Base-by-base conservation (phyloP, 2,888 invertebrate species). In the Synergus gifuensis region DNA sequence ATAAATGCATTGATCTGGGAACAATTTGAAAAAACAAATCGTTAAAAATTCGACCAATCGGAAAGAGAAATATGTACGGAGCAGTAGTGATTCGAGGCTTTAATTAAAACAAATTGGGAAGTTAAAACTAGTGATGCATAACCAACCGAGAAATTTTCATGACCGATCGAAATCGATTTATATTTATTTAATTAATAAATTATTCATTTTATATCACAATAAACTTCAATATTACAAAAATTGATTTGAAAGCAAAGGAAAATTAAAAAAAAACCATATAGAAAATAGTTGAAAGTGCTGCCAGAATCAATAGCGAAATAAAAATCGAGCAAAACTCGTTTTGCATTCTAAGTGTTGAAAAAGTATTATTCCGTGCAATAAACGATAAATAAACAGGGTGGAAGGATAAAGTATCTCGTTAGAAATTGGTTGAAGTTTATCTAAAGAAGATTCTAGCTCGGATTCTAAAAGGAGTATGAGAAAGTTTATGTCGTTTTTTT, bases 271-370 rank as follows among this genome's bases (percentile, higher is more conserved):
- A n/a, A n/a, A n/a, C n/a, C n/a, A n/a, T n/a, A n/a, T n/a, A n/a
- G n/a, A n/a, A n/a, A 22, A 22, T 22, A 22, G 0, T 1, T 22
- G 73, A 36, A 54, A 49, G 36, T n/a, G n/a, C 49, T 49, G 73
- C 73, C 73, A 73, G 49, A 73, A 73, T 54, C 73, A 73, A 73
- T 73, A 73, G 73, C 49, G 49, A 54, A 69, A 49, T 69, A 9
- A 69, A 36, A 69, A 44, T 66, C 66, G 12, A 44, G 66, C 49
- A 5, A 2, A 14, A n/a, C 14, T 64, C 9, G 40, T 40, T 69
- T 16, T 49, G 49, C 49, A 49, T 69, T 54, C 46, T 1, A 36
- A 60, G 7, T 42, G n/a, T 22, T 69, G 28, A 49, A 46, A 69
- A 69, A 49, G 28, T 9, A 69, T 16, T 16, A 2, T 8, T 22